Percentiles rank a stretch among this genome's conserved stretches.
Conservation (phyloP, 1,140 invertebrate genomes). For the Medauroidea extradentata region DNA sequence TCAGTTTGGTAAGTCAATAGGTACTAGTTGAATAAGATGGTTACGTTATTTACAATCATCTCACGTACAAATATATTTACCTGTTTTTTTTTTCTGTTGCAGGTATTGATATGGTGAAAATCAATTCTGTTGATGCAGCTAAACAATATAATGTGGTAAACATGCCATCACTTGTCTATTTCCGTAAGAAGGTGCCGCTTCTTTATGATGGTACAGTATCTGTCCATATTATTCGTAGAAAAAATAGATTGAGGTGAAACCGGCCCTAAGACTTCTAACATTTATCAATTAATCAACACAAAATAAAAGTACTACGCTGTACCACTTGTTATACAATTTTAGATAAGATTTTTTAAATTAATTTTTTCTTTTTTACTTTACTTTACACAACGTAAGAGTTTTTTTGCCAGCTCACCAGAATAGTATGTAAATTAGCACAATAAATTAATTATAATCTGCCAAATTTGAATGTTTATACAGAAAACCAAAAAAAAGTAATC, state of each 20-base stretch:
- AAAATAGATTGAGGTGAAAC: not conserved
- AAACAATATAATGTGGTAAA: constrained; percentile 76
- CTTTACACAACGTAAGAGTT: no score
- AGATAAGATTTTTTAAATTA: not conserved
- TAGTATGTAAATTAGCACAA: no score
- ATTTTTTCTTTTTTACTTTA: no score
- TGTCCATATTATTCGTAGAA: not conserved
- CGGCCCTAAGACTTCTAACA: no score
- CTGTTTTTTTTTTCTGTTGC: constrained; percentile 11
- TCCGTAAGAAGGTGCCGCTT: constrained; percentile 80
- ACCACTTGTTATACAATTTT: not conserved
- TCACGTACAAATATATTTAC: not conserved
- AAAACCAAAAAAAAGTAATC: no score
- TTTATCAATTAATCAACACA: no score
- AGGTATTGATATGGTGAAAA: constrained; percentile 90
- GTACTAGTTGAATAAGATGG: not conserved
- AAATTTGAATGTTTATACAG: no score
- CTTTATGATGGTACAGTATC: constrained; percentile 67
- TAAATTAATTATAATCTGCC: no score
- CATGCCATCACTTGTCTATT: constrained; percentile 83
- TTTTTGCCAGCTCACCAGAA: no score
- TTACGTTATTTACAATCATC: not conserved
- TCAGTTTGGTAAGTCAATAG: constrained; percentile 70
- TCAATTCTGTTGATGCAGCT: constrained; percentile 77
- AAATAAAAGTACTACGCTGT: no score